Base-by-base conservation (phyloP, 2,888 invertebrate species). In the Eupeodes latifasciatus region DNA sequence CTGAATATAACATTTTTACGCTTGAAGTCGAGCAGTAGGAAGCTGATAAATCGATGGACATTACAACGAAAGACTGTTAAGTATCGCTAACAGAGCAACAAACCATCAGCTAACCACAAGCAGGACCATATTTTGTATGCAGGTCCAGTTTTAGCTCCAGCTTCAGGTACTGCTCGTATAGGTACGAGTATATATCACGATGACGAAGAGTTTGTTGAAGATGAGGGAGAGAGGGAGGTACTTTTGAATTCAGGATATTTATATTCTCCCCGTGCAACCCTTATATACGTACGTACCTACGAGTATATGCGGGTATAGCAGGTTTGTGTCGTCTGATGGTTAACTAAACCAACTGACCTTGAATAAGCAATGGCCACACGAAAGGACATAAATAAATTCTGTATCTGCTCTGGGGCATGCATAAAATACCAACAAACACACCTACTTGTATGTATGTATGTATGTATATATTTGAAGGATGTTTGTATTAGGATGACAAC, bases 31-130 rank as follows among this genome's bases (percentile, higher is more conserved):
- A 59, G 61, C 75, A 64, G 64, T 44, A 61, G 62, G 77, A 57
- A 81, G 59, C 87, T 87, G 79, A 87, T 87, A 87, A 84, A 87
- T 87, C 86, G 86, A 87, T 81, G 77, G 62, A 81, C 72, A 87
- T 84, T 87, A 77, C 80, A 80, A 67, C 61, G 72, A 66, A 72
- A 49, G 61, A 84, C 74, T 66, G 67, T 87, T 87, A 84, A 84
- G 76, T 84, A 84, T 84, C 80, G 77, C 84, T 87, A 87, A 84
- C 87, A 77, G 69, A 87, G 75, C 83, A 86, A 82, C 82, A 86
- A 82, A 82, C 79, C 76, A 55, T 55, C 64, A 62, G 69, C 80
- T 55, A 66, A 83, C 76, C 83, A 62, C 83, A 67, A 80, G 76
- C 49, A 79, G 19, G 44, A 78, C 82, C 47, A 27, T 57, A 74